Evolutionary conservation across 2,888 invertebrate genomes (phyloP).

Genomic region (Idaea straminata): DNA sequence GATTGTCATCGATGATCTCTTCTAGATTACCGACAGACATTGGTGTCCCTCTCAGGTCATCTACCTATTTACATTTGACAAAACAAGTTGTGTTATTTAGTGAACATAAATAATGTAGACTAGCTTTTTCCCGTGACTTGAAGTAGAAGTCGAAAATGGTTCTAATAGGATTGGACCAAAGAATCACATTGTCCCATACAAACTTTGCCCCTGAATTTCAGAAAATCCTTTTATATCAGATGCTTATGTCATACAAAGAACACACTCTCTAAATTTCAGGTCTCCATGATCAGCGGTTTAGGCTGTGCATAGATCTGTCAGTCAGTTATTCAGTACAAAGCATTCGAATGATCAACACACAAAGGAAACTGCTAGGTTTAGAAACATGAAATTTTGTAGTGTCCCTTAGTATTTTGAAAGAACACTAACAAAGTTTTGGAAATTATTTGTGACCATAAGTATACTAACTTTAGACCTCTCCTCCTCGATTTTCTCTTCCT

Average conservation of each 20-base stretch:
- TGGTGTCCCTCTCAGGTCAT: conserved; percentile 98
- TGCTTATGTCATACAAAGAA: too few species aligned
- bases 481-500: conserved; percentile 99
- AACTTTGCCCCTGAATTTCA: too few species aligned
- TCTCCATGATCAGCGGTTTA: too few species aligned
- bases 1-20: conserved; percentile 99
- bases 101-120: too few species aligned
- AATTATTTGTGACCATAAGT: background rate
- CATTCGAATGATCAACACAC: background rate
- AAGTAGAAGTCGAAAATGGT: too few species aligned
- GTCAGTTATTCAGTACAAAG: background rate
- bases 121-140: too few species aligned
- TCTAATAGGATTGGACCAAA: too few species aligned
- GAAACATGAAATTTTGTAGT: conserved; percentile 10
- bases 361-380: background rate
- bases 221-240: too few species aligned
- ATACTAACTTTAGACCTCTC: conserved; percentile 90
- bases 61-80: conserved; percentile 82
- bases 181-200: too few species aligned
- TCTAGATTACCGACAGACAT: conserved; percentile 99
- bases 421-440: background rate
- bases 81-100: background rate
- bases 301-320: too few species aligned
- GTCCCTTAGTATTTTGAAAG: conserved; percentile 7
- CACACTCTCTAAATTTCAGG: too few species aligned